These are phyloP conservation scores for Salvelinus fontinalis DNA, from an alignment of 2,113 vertebrate genomes.

Conservation along the genomic window DNA sequence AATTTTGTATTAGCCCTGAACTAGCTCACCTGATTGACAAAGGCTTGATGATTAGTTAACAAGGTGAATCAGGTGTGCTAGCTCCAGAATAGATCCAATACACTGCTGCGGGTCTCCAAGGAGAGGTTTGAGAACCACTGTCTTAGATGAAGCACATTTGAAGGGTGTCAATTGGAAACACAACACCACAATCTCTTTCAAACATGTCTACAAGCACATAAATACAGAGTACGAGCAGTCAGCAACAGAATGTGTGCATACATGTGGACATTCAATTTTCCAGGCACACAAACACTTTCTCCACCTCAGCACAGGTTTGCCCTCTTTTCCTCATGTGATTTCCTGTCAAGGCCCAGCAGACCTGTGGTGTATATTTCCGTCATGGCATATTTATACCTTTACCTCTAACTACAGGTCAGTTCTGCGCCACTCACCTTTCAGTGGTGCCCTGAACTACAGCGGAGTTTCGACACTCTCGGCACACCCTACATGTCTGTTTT, in stretches of 20 bases:
- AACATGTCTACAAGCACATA: not conserved
- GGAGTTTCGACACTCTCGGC: conserved; percentile 19
- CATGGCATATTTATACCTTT: conserved; percentile 19
- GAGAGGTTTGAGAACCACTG: too few species aligned
- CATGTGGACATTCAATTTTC: conserved; percentile 11
- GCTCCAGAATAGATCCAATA: too few species aligned
- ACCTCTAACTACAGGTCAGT: conserved; percentile 41
- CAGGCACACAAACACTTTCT: not conserved
- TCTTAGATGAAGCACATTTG: not conserved
- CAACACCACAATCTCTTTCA: not conserved
- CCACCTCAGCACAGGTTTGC: not conserved
- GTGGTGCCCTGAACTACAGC: conserved; percentile 28
- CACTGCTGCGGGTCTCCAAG: too few species aligned
- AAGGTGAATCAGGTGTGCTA: too few species aligned
- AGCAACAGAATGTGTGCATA: not conserved
- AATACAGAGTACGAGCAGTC: not conserved
- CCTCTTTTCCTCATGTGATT: not conserved
- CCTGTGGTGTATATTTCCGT: conserved; percentile 20
- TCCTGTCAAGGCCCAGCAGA: conserved; percentile 7
- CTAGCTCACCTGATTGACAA: too few species aligned
- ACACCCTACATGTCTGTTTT: conserved; percentile 63
- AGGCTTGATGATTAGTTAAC: too few species aligned
- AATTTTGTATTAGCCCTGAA: too few species aligned
- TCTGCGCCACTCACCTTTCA: conserved; percentile 48
- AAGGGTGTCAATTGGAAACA: not conserved